Percentiles rank a stretch among this genome's conserved stretches.
phyloP scores from a whole-genome alignment of 2,888 invertebrate genomes.

The Epistrophe eligans region DNA sequence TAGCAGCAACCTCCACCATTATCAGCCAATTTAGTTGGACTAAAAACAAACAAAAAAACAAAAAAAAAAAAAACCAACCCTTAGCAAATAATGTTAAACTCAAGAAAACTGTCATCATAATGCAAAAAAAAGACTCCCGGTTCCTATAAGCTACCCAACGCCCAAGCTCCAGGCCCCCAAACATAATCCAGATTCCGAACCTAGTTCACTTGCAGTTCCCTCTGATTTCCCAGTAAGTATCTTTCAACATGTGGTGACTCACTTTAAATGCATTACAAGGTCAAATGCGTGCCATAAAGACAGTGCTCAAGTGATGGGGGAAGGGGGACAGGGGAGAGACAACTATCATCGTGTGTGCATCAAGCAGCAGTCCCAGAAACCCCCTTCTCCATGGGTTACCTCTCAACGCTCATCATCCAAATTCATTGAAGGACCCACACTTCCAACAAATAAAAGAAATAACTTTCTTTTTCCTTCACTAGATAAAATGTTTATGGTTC shows the following conservation, averaged over 20 bases:
- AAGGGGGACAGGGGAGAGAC: no score
- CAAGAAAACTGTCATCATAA: slow-evolving; percentile 1
- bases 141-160: not conserved
- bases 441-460: slow-evolving; percentile 34
- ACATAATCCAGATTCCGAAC: not conserved
- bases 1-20: not conserved
- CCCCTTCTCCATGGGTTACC: not conserved
- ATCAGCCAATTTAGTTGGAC: slow-evolving; percentile 9
- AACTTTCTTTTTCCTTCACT: slow-evolving; percentile 70
- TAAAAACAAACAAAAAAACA: not conserved
- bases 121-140: slow-evolving; percentile 3
- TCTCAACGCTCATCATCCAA: not conserved
- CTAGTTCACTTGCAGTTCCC: slow-evolving; percentile 22
- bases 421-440: slow-evolving; percentile 39
- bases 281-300: slow-evolving; percentile 50
- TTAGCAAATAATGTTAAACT: not conserved
- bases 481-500: slow-evolving; percentile 33
- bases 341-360: slow-evolving; percentile 39
- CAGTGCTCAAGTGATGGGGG: not conserved
- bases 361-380: slow-evolving; percentile 16
- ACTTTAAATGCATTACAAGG: slow-evolving; percentile 66
- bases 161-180: not conserved
- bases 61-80: slow-evolving; percentile 1
- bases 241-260: slow-evolving; percentile 56
- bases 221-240: slow-evolving; percentile 28